These are phyloP conservation scores for Lithophane leautieri DNA, from an alignment of 2,888 invertebrate species.

Conservation along the genomic window DNA sequence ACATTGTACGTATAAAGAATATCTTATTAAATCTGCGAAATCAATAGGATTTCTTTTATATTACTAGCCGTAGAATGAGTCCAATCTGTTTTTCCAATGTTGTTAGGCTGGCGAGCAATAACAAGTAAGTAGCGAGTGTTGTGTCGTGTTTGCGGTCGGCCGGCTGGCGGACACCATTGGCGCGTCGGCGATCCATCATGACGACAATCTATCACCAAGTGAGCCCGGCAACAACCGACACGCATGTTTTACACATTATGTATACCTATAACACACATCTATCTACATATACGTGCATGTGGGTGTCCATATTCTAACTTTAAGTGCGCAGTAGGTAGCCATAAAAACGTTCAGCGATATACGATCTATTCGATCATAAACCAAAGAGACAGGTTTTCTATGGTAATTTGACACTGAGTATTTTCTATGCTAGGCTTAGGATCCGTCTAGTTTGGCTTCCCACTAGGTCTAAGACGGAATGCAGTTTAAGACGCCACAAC, in stretches of 20 bases:
- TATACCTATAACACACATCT: constrained; percentile 30
- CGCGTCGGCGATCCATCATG: constrained; percentile 81
- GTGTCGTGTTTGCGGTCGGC: constrained; percentile 78
- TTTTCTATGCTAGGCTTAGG: constrained; percentile 59
- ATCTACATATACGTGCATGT: constrained; percentile 50
- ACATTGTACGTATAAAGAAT: constrained; percentile 4
- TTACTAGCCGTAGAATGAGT: constrained; percentile 33
- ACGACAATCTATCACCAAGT: constrained; percentile 81
- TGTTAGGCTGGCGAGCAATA: constrained; percentile 63
- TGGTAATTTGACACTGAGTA: constrained; percentile 66
- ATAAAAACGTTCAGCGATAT: constrained; percentile 62
- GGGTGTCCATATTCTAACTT: constrained; percentile 52
- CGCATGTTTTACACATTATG: constrained; percentile 66
- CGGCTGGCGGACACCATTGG: constrained; percentile 69
- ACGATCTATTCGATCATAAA: constrained; percentile 63
- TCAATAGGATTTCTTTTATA: constrained; percentile 33
- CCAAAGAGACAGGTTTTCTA: constrained; percentile 63
- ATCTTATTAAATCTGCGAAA: constrained; percentile 17
- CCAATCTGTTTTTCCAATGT: constrained; percentile 60
- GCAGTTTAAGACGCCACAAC: constrained; percentile 46
- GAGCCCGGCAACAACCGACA: constrained; percentile 61
- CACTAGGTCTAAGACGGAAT: constrained; percentile 53
- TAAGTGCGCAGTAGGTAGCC: constrained; percentile 53
- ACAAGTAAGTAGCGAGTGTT: constrained; percentile 66
- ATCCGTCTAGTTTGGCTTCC: constrained; percentile 57